Percentiles rank a stretch among this genome's conserved stretches.
Evolutionary conservation across 1,140 invertebrate genomes (phyloP).

Genomic region (Drosophila fuyamai): DNA sequence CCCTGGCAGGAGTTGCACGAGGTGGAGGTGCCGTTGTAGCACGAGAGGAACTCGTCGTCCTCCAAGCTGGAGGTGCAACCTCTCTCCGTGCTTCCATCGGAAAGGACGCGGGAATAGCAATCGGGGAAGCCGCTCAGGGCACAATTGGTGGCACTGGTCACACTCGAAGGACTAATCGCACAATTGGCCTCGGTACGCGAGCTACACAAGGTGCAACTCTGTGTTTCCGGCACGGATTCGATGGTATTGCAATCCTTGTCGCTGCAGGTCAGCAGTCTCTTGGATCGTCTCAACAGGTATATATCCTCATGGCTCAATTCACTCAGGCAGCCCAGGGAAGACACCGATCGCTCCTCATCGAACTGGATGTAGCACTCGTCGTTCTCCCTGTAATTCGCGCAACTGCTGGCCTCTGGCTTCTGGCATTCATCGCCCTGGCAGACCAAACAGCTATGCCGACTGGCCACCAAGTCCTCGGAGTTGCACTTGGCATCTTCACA

Average conservation of each 20-base stretch:
- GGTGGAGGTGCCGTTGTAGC: conserved; percentile 67
- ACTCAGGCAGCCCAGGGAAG: conserved; percentile 58
- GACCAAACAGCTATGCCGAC: conserved; percentile 61
- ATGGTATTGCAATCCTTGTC: conserved; percentile 64
- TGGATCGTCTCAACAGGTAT: conserved; percentile 40
- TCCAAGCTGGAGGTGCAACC: conserved; percentile 75
- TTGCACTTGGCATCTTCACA: conserved; percentile 64
- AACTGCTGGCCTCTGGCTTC: conserved; percentile 28
- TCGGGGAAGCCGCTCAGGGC: conserved; percentile 50
- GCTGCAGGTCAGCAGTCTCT: conserved; percentile 60
- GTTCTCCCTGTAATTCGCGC: conserved; percentile 56
- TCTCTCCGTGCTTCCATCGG: conserved; percentile 71
- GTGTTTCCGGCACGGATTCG: conserved; percentile 44
- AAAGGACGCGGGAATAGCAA: conserved; percentile 67
- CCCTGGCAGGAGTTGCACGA: conserved; percentile 60
- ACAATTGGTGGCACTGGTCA: conserved; percentile 48
- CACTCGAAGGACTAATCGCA: conserved; percentile 49
- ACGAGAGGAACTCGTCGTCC: conserved; percentile 68
- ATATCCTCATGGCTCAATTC: conserved; percentile 61
- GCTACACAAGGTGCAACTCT: conserved; percentile 65
- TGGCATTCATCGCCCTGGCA: conserved; percentile 70
- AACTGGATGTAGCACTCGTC: conserved; percentile 70
- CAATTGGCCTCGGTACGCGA: conserved; percentile 71
- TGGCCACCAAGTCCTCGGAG: conserved; percentile 50
- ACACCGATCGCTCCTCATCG: conserved; percentile 59